Base-by-base conservation (phyloP, 2,888 invertebrate genomes). In the Meteorus cinctellus region DNA sequence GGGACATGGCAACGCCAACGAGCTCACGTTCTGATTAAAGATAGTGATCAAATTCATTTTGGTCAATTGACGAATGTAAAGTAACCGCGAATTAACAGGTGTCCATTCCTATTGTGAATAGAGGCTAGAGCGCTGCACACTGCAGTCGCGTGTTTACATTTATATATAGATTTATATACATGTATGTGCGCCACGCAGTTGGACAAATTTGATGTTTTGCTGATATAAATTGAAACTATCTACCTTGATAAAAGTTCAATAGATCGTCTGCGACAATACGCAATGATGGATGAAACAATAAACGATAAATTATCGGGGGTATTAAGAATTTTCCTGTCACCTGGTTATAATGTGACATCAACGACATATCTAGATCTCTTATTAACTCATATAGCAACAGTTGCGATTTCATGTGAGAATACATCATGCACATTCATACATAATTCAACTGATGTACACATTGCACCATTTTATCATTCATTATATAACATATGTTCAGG, bases 241-340 rank as follows among this genome's bases (percentile, higher is more conserved):
- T 41, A 12, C 2, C 41, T 12, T 41, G 8, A 41, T 12, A 12
- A 2, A 41, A 41, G 41, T 41, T 12, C 12, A 12, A 41, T 41
- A 48, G 16, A 63, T 14, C 27, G 29, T 4, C n/a, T 34, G 12
- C 12, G 16, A 59, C 29, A 27, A 55, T 19, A 73, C 75, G 72
- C 74, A 77, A 84, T 80, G 80, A 78, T 81, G 78, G 79, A 81
- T 67, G 59, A 72, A 62, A 76, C 72, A 14, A 75, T 74, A 36
- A 91, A 91, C 84, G 90, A 90, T 78, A 93, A 93, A 87, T 85
- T 94, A 55, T 91, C 91, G 82, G 86, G 92, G 79, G 90, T 94
- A 75, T 91, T 94, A 84, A 87, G 91, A 71, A 91, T 92, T 82
- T 91, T 94, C 81, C 85, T 92, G 29, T 90, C 92, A 76, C 92